Evolutionary conservation across 2,888 invertebrate genomes (phyloP).

Genomic region (Lasioglossum marginatum): DNA sequence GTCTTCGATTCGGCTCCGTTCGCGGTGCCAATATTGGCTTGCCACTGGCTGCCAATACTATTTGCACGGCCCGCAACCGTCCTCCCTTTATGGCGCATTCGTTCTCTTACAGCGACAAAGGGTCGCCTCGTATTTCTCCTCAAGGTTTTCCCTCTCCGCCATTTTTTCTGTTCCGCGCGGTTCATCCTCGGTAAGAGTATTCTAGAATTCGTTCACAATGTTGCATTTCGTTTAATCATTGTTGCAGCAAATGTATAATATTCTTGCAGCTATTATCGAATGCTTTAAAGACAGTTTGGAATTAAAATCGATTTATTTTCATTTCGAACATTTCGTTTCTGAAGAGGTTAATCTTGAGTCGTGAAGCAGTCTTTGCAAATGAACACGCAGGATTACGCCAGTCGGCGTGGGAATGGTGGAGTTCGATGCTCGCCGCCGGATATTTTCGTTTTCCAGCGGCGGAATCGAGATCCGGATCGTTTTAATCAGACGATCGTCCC

Average conservation of each 20-base stretch:
- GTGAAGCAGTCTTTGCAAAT: neutral
- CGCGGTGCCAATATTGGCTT: slow-evolving; percentile 50
- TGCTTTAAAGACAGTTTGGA: no score
- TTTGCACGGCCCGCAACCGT: slow-evolving; percentile 58
- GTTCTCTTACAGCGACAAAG: slow-evolving; percentile 60
- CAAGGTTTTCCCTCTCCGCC: neutral
- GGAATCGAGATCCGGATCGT: neutral
- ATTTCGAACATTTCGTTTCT: neutral
- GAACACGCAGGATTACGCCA: slow-evolving; percentile 52
- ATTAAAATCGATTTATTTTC: neutral
- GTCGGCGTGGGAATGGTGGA: slow-evolving; percentile 34
- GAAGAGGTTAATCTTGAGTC: neutral
- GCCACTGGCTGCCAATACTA: slow-evolving; percentile 61
- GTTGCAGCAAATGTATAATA: neutral
- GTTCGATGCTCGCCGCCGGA: slow-evolving; percentile 25
- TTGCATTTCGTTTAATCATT: no score
- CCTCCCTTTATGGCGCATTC: slow-evolving; percentile 55
- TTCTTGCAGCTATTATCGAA: no score
- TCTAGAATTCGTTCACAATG: no score
- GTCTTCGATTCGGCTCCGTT: slow-evolving; percentile 43
- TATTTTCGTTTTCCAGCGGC: slow-evolving; percentile 37
- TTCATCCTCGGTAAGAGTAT: neutral
- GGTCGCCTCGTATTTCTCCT: slow-evolving; percentile 49
- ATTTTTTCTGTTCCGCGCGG: neutral
- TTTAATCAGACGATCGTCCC: slow-evolving; percentile 19